Conservation (phyloP, 2,888 invertebrate species). For the Magallana nippona region DNA sequence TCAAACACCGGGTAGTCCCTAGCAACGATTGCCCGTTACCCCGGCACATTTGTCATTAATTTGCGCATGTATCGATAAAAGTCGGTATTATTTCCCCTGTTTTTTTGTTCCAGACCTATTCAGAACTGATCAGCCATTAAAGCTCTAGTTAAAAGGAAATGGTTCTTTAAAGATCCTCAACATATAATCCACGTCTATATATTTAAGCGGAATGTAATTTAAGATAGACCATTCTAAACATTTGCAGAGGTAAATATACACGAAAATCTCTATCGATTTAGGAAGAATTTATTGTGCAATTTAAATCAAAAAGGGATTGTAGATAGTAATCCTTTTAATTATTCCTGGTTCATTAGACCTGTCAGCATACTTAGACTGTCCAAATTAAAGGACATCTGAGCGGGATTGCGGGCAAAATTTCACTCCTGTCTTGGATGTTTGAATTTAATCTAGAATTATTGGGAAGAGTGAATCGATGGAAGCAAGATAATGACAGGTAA, state of each 20-base stretch:
- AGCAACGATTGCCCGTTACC: conserved; percentile 67
- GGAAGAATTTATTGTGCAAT: conserved; percentile 12
- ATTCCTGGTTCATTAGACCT: background rate
- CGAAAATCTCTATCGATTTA: conserved; percentile 11
- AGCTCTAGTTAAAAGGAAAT: conserved; percentile 45
- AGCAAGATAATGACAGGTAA: conserved; percentile 18
- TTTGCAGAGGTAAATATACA: conserved; percentile 15
- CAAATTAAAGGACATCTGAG: background rate
- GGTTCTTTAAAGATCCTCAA: conserved; percentile 39
- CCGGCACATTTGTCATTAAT: conserved; percentile 55
- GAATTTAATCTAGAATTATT: conserved; percentile 7
- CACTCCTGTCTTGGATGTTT: too few species aligned
- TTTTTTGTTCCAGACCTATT: conserved; percentile 65
- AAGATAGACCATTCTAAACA: background rate
- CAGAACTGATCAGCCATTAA: conserved; percentile 64
- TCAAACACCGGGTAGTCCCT: conserved; percentile 50
- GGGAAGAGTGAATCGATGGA: conserved; percentile 23
- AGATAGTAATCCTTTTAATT: conserved; percentile 17
- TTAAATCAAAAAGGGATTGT: conserved; percentile 14
- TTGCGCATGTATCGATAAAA: conserved; percentile 60
- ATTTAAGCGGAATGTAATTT: conserved; percentile 1
- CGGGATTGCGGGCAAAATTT: too few species aligned
- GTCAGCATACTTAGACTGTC: background rate
- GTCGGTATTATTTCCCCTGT: conserved; percentile 63
- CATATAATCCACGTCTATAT: conserved; percentile 38